Base-by-base conservation (phyloP, 2,888 invertebrate genomes). In the Drosophila atripex region DNA sequence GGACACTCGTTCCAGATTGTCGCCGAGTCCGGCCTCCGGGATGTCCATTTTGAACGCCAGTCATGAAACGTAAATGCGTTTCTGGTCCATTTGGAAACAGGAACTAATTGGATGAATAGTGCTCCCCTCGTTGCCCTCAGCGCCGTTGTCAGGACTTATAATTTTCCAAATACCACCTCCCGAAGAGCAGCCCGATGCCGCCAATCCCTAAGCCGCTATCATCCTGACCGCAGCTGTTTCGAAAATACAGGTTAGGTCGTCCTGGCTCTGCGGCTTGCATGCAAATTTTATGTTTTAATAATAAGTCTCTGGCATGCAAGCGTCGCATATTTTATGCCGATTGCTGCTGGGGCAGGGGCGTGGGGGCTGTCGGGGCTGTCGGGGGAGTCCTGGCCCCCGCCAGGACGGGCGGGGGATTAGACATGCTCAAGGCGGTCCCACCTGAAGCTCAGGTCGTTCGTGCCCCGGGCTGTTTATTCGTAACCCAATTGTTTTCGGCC, bases 221-320 rank as follows among this genome's bases (percentile, higher is more conserved):
- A 30, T 8, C 30, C 1, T 16, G 38, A 39, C 46, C 59, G 16
- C 46, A 35, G 21, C 16, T 28, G 66, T 23, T 23, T 41, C 11
- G 28, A 35, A 43, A 25, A 41, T 51, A 35, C 60, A 58, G 75
- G 71, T 60, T 63, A 53, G 66, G 72, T 66, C 79, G 74, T 59
- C 39, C 72, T 73, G 66, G 71, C 72, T 73, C 58, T 86, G 71
- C 52, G 86, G 75, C 78, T 65, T 78, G 87, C 78, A 87, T 83
- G 83, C 86, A 85, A 87, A 83, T 86, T 88, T 85, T 73, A 88
- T 86, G 88, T 82, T 86, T 86, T 88, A 86, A 86, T 88, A 86
- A 88, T 87, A 88, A 88, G 76, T 82, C 77, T 72, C 59, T 73
- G 77, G 76, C 86, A 88, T 87, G 87, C 88, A 82, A 82, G 85